Base-by-base conservation (phyloP, 2,888 invertebrate genomes). In the Oxyteleia sp. region DNA sequence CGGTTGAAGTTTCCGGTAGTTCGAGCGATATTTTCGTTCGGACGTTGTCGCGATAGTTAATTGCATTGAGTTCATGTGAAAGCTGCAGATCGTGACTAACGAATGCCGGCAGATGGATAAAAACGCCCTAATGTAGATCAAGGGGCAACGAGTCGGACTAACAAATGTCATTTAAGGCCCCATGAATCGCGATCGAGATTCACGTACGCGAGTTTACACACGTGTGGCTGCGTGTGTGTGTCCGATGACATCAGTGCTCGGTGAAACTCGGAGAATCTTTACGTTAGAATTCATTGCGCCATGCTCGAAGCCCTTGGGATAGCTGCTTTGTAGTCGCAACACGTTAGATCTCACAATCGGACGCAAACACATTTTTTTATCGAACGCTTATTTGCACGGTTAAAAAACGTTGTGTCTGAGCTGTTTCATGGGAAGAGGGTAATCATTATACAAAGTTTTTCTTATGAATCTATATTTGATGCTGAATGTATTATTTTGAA, bases 251-350 rank as follows among this genome's bases (percentile, higher is more conserved):
- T 72, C 71, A 66, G 64, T 71, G 26, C n/a, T 38, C 26, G 10
- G 59, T 57, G 66, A 76, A 82, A 82, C 76, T 76, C 41, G 53
- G 51, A 53, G 26, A 13, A 71, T 69, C 78, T 82, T 82, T 72
- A 23, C 59, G 59, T 71, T 72, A 82, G 76, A 66, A 76, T 66
- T 72, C 76, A 68, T 78, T 71, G 66, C 76, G 69, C 69, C 57
- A 66, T 16, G 16, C 47, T 41, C 4, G 63, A 82, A 74, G 59
- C 76, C 72, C 71, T 82, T 82, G 76, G 53, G 59, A 63, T 38
- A 7, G 64, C 55, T 69, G 15, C 32, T 69, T 76, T 64, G 51
- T 64, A 71, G 57, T 76, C 71, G 20, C 35, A 55, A 45, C 18
- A 55, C 53, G 26, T 71, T 45, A 13, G 26, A 63, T 18, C 26